Evolutionary conservation across 2,113 vertebrate species (phyloP).

Genomic region (Misgurnus mizolepis): DNA sequence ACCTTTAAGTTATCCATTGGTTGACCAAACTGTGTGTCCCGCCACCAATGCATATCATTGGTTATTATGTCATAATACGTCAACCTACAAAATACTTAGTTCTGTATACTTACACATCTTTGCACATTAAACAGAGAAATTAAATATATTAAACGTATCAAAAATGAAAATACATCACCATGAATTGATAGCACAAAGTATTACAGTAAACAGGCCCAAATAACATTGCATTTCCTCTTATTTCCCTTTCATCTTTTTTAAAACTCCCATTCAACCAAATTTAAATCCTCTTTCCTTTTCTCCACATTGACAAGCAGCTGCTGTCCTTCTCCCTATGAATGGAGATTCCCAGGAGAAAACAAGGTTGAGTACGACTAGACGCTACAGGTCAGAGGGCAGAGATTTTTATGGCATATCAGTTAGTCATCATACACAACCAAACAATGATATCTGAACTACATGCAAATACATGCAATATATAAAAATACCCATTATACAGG

Average conservation of each 20-base stretch:
- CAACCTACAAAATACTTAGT: too few species aligned
- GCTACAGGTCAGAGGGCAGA: conserved; percentile 58
- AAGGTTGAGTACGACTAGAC: conserved; percentile 68
- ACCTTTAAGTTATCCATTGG: too few species aligned
- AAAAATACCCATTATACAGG: too few species aligned
- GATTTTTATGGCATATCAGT: conserved; percentile 55
- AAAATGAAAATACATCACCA: too few species aligned
- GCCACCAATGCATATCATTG: too few species aligned
- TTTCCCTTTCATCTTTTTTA: conserved; percentile 25
- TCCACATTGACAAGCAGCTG: conserved; percentile 66
- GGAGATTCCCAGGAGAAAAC: conserved; percentile 64
- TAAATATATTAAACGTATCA: too few species aligned
- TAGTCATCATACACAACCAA: neutral
- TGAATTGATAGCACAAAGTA: neutral
- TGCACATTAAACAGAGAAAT: too few species aligned
- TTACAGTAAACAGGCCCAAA: neutral
- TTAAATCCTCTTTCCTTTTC: conserved; percentile 36
- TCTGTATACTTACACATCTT: too few species aligned
- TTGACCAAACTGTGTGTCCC: too few species aligned
- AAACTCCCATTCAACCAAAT: conserved; percentile 15
- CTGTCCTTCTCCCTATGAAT: conserved; percentile 56
- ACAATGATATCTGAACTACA: too few species aligned
- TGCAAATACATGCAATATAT: too few species aligned
- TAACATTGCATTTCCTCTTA: conserved; percentile 28
- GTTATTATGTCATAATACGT: too few species aligned